Conservation (phyloP, 1,140 invertebrate genomes). For the Lasioglossum albipes region DNA sequence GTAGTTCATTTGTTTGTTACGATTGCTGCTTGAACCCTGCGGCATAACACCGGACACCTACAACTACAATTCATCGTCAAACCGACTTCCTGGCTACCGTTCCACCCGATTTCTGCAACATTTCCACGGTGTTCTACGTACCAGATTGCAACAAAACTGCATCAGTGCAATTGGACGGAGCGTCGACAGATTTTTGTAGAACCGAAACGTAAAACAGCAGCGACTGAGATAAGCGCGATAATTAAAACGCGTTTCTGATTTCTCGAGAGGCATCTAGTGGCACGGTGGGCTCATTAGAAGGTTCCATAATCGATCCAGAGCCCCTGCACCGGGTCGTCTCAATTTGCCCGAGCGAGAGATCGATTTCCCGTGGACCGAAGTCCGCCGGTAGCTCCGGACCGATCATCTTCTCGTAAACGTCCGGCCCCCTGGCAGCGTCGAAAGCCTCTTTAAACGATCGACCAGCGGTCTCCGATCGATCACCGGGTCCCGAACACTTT, state of each 20-base stretch:
- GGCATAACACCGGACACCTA: neutral
- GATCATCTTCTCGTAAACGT: constrained; percentile 42
- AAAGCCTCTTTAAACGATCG: constrained; percentile 48
- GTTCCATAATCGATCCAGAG: neutral
- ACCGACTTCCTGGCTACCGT: neutral
- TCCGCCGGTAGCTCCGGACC: neutral
- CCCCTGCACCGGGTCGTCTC: neutral
- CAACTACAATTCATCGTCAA: neutral
- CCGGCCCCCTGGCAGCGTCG: constrained; percentile 9
- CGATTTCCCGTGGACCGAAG: neutral
- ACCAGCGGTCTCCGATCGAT: constrained; percentile 61
- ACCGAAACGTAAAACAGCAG: no score
- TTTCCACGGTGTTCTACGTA: no score
- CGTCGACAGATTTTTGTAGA: no score
- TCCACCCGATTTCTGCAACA: no score
- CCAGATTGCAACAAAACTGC: no score
- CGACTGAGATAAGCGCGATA: no score
- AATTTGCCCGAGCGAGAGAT: constrained; percentile 11
- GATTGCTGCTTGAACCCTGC: neutral
- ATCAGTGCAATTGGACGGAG: no score
- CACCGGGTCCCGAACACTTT: constrained; percentile 38
- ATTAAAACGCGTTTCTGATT: no score
- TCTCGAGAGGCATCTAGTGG: neutral
- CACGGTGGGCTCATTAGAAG: neutral
- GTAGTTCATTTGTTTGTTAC: constrained; percentile 32